A percentile compares a stretch with the other conserved stretches of the same genome.
Conservation (phyloP, 2,113 vertebrate species). For the Octodon degus region DNA sequence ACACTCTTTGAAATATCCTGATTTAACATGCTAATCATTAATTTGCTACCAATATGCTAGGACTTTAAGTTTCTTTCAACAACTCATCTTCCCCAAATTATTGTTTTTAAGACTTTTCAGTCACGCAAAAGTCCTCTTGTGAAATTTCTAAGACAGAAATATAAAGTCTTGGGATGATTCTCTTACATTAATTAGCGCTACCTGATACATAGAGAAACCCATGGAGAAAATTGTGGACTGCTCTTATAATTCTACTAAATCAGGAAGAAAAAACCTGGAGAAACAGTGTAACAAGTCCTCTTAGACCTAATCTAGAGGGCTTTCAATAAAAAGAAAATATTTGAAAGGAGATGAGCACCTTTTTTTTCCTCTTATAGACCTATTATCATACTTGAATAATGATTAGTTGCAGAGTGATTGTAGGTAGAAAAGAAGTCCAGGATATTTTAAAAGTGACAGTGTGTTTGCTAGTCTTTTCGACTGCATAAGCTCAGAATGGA, state of each 20-base stretch:
- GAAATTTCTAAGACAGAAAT: slow-evolving; percentile 50
- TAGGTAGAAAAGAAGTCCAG: slow-evolving; percentile 45
- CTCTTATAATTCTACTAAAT: not conserved
- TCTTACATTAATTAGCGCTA: not conserved
- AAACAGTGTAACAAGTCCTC: not conserved
- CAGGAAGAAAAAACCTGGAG: not conserved
- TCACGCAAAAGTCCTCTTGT: not conserved
- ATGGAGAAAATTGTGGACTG: not conserved
- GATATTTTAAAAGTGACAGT: not conserved
- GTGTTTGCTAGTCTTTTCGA: slow-evolving; percentile 21
- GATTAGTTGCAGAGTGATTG: not conserved
- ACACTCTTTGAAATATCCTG: not conserved
- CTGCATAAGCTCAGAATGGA: not conserved
- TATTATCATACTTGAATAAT: not conserved
- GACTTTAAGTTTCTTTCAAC: not conserved
- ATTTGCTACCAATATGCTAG: not conserved
- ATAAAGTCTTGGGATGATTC: not conserved
- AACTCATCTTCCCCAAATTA: not conserved
- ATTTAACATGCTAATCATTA: slow-evolving; percentile 10
- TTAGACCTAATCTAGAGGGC: not conserved
- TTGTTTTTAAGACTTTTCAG: slow-evolving; percentile 40
- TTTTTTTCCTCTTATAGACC: not conserved
- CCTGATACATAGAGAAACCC: not conserved
- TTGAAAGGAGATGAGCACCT: not conserved
- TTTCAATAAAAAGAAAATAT: not conserved